These are phyloP conservation scores for Unio delphinus DNA, from an alignment of 2,888 invertebrate genomes.

Conservation along the genomic window DNA sequence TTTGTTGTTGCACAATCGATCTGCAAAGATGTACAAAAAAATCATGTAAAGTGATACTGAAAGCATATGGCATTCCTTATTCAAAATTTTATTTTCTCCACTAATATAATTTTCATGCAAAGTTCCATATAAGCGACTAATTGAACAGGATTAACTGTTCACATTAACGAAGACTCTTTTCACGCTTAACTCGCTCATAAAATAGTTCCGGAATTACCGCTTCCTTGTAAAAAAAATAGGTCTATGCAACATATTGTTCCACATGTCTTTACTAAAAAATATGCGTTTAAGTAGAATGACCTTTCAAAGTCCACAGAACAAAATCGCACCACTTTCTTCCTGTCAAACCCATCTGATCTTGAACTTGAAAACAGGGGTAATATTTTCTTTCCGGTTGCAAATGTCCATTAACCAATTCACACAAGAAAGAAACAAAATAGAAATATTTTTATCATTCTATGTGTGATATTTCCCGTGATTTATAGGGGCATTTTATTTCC, in stretches of 20 bases:
- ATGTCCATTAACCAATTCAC: slow-evolving; percentile 7
- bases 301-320: slow-evolving; percentile 17
- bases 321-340: slow-evolving; percentile 22
- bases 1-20: no score
- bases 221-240: slow-evolving; percentile 9
- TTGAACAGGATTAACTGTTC: no score
- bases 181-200: slow-evolving; percentile 5
- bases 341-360: slow-evolving; percentile 18
- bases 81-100: no score
- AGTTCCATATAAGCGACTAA: no score
- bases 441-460: slow-evolving; percentile 1
- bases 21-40: no score
- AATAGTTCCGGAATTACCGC: slow-evolving; percentile 16
- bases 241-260: slow-evolving; percentile 9
- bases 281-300: slow-evolving; percentile 13
- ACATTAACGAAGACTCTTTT: not conserved
- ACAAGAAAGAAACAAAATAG: slow-evolving; percentile 3
- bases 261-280: slow-evolving; percentile 12
- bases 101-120: no score
- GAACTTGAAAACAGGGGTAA: slow-evolving; percentile 17
- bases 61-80: no score
- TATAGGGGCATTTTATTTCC: not conserved
- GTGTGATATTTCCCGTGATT: not conserved
- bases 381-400: slow-evolving; percentile 11
- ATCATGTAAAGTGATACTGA: no score